Percentiles rank a stretch among this genome's conserved stretches.
These are phyloP conservation scores for Neria commutata DNA, from an alignment of 2,888 invertebrate genomes.

Conservation along the genomic window DNA sequence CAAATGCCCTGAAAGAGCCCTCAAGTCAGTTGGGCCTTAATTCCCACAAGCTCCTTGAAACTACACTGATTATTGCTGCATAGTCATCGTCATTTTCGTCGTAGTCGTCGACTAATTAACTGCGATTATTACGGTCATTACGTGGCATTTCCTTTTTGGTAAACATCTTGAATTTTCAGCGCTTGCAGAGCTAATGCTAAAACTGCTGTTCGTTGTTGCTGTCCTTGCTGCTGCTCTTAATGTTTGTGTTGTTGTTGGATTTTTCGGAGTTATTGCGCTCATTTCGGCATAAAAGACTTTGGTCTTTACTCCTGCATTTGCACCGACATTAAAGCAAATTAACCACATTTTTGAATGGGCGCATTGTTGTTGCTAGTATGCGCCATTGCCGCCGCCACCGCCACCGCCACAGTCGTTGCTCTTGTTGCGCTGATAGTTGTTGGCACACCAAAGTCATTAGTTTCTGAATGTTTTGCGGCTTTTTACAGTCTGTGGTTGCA, in stretches of 20 bases:
- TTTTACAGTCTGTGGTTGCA: neutral
- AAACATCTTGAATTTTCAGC: conserved; percentile 58
- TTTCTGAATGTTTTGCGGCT: conserved; percentile 49
- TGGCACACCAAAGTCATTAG: conserved; percentile 53
- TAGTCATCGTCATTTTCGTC: conserved; percentile 41
- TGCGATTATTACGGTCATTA: conserved; percentile 63
- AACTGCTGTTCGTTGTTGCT: conserved; percentile 30
- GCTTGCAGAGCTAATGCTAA: conserved; percentile 38
- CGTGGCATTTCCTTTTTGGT: conserved; percentile 60
- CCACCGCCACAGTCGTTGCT: conserved; percentile 13
- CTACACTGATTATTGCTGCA: conserved; percentile 42
- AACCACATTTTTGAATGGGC: conserved; percentile 46
- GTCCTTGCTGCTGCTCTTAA: conserved; percentile 25
- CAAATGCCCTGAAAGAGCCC: too few species aligned
- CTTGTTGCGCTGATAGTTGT: conserved; percentile 29
- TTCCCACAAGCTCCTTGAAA: too few species aligned
- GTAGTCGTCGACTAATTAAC: conserved; percentile 60
- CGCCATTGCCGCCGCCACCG: neutral
- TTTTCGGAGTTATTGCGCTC: conserved; percentile 25
- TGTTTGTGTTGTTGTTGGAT: conserved; percentile 28
- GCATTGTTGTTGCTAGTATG: conserved; percentile 8
- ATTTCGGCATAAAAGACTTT: conserved; percentile 30
- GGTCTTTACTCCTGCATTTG: conserved; percentile 41
- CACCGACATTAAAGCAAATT: conserved; percentile 56
- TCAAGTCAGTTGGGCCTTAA: too few species aligned